A percentile compares a stretch with the other conserved stretches of the same genome.
phyloP scores from a whole-genome alignment of 2,797 vertebrate genomes.

The Artibeus lituratus region DNA sequence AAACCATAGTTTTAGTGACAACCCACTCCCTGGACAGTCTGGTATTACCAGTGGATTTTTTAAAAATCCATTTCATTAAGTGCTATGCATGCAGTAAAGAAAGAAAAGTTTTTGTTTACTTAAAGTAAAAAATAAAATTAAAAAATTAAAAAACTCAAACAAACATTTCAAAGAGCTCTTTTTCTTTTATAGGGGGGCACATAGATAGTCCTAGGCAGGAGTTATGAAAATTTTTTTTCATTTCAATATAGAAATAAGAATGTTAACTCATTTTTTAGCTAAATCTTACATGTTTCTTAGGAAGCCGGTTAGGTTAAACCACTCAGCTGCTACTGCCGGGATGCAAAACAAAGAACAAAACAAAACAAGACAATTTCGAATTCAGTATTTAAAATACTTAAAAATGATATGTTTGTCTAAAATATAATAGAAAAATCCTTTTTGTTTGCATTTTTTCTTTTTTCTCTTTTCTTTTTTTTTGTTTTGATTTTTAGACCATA shows the following conservation, averaged over 20 bases:
- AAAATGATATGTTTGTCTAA: slow-evolving; percentile 83
- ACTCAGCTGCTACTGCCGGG: slow-evolving; percentile 71
- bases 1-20: slow-evolving; percentile 77
- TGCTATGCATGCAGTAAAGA: slow-evolving; percentile 73
- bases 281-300: slow-evolving; percentile 75
- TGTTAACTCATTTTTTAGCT: slow-evolving; percentile 58
- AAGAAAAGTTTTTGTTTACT: slow-evolving; percentile 51
- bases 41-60: slow-evolving; percentile 73
- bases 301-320: slow-evolving; percentile 72
- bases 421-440: slow-evolving; percentile 85
- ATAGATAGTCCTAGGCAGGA: background rate
- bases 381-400: slow-evolving; percentile 83
- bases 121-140: slow-evolving; percentile 48
- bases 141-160: slow-evolving; percentile 49
- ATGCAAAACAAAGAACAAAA: slow-evolving; percentile 76
- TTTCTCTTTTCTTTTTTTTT: background rate
- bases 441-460: slow-evolving; percentile 76
- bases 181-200: slow-evolving; percentile 50
- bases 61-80: slow-evolving; percentile 70
- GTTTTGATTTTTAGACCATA: slow-evolving; percentile 72
- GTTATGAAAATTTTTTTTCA: slow-evolving; percentile 66
- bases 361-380: slow-evolving; percentile 63
- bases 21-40: slow-evolving; percentile 74
- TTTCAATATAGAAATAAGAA: slow-evolving; percentile 70
- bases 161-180: slow-evolving; percentile 62